Conservation (phyloP, 2,797 vertebrate species). For the Esox masquinongy region DNA sequence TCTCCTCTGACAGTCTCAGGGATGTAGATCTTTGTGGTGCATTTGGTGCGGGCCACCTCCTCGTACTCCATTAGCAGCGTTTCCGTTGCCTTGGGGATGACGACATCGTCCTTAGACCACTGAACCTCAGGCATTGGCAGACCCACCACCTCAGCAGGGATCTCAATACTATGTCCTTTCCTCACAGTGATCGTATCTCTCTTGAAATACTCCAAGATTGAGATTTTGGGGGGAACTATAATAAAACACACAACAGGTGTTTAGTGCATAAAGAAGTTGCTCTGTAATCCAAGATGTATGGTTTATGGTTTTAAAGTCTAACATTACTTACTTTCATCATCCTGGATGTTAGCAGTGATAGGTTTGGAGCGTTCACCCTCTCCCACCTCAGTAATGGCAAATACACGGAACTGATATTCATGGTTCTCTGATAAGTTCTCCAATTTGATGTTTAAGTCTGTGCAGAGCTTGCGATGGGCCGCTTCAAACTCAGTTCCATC, state of each 20-base stretch:
- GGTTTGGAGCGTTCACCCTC: slow-evolving; percentile 88
- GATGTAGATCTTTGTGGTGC: slow-evolving; percentile 84
- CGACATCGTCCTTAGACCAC: slow-evolving; percentile 86
- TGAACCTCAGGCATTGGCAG: slow-evolving; percentile 91
- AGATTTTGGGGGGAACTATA: slow-evolving; percentile 87
- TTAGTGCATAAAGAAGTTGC: neutral
- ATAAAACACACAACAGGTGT: slow-evolving; percentile 12
- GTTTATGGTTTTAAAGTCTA: neutral
- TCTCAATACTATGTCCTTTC: slow-evolving; percentile 87
- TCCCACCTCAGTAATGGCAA: slow-evolving; percentile 89
- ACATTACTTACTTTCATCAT: slow-evolving; percentile 85
- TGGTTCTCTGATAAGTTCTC: slow-evolving; percentile 91
- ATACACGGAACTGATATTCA: slow-evolving; percentile 94
- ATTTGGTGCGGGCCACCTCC: slow-evolving; percentile 85
- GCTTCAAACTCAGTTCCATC: slow-evolving; percentile 89
- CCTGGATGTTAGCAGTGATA: slow-evolving; percentile 86
- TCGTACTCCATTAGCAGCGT: slow-evolving; percentile 86
- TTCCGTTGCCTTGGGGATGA: slow-evolving; percentile 81
- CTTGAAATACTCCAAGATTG: slow-evolving; percentile 85
- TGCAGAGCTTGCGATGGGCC: slow-evolving; percentile 86
- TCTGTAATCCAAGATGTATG: neutral
- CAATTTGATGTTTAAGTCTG: slow-evolving; percentile 70
- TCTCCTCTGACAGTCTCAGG: slow-evolving; percentile 83
- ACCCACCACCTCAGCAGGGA: slow-evolving; percentile 90
- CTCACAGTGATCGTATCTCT: slow-evolving; percentile 86